These are phyloP conservation scores for Phataginus tetradactyla DNA, from an alignment of 2,797 vertebrate genomes.

Conservation along the genomic window DNA sequence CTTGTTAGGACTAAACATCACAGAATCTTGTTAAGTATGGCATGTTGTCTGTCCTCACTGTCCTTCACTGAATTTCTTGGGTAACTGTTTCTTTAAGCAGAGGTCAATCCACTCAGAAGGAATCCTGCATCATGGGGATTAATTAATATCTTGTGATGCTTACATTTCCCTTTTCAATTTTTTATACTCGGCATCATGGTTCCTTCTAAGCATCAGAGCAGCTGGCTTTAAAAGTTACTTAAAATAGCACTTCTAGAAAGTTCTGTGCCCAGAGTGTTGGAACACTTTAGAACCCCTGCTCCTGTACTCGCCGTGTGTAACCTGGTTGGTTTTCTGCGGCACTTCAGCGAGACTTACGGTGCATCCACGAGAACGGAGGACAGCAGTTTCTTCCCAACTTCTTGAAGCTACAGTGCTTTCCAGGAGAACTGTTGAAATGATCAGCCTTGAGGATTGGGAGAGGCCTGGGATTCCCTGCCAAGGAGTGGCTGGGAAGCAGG, in stretches of 20 bases:
- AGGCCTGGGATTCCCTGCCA: background rate
- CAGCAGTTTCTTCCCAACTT: accelerated
- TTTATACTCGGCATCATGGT: slow-evolving; percentile 39
- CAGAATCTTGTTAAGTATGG: background rate
- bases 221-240: slow-evolving; percentile 53
- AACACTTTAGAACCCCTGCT: background rate
- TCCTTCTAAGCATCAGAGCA: slow-evolving; percentile 47
- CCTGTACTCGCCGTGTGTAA: accelerated
- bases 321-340: background rate
- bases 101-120: slow-evolving; percentile 57
- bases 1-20: slow-evolving; percentile 44
- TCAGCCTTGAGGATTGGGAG: background rate
- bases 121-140: slow-evolving; percentile 45
- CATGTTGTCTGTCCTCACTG: background rate
- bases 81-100: slow-evolving; percentile 59
- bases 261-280: background rate
- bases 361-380: background rate
- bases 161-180: slow-evolving; percentile 45
- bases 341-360: background rate
- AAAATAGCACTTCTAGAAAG: slow-evolving; percentile 12
- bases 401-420: background rate
- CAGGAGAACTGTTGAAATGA: background rate
- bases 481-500: background rate
- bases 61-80: slow-evolving; percentile 59
- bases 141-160: slow-evolving; percentile 63